Evolutionary conservation across 1,140 invertebrate species (phyloP), one percentile per base, ranked within the genome.

Genomic region (Drosophila ohnishii): DNA sequence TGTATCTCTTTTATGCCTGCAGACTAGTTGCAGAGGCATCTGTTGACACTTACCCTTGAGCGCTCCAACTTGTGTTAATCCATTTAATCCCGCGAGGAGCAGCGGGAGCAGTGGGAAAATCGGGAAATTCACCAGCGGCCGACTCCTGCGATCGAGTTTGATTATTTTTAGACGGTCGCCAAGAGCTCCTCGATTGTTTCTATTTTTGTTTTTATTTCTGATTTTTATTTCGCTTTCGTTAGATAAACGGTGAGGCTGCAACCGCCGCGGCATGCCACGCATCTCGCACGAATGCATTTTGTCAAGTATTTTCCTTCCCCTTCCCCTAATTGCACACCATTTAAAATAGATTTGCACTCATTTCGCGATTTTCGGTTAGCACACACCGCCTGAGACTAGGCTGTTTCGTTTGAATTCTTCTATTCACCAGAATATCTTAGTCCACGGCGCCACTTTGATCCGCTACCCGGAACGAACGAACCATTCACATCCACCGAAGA

Each of bases 1-100:
- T 9, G n/a, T 6, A 34, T 44, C 11, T 44, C 11, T n/a, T 32
- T 28, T 19, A 7, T 44, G 47, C 28, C 47, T 63, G 75, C 66
- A 72, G 45, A 55, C 44, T 25, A 11, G 32, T 16, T 59, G 40
- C 19, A 35, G 28, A 22, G 35, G 56, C 56, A 76, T 71, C 74
- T 73, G 75, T 51, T 60, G 76, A 63, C 57, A 89, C 85, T 89
- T 89, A 89, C 85, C 85, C 85, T 89, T 89, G 85, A 89, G 85
- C 62, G 85, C 85, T 48, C 75, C 81, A 81, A 89, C 85, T 81
- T 81, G 85, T 71, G 85, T 88, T 89, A 88, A 89, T 88, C 85
- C 85, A 81, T 85, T 81, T 89, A 88, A 88, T 84, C 85, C 85
- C 70, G 80, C 67, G 50, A 69, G 70, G 42, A 80, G 53, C 34